Percentiles rank a stretch among this genome's conserved stretches.
Conservation (phyloP, 2,888 invertebrate genomes). For the Syrphus vitripennis region DNA sequence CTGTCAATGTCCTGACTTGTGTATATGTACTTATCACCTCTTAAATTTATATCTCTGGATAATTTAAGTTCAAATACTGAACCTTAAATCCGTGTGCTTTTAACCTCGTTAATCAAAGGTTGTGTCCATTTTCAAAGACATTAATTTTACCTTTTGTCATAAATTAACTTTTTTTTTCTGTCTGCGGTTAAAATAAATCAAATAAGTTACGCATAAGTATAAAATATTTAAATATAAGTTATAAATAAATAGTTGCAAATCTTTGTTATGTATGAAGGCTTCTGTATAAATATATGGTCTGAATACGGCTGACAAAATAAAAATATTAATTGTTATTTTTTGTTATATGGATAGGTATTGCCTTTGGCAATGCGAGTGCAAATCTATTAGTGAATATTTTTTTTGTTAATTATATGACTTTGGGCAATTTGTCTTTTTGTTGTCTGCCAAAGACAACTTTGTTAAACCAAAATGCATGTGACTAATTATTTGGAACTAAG, state of each 20-base stretch:
- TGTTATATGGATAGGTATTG: neutral
- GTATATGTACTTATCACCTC: slow-evolving; percentile 2
- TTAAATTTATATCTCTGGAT: slow-evolving; percentile 13
- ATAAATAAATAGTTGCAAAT: slow-evolving; percentile 2
- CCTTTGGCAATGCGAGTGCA: neutral
- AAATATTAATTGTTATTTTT: neutral
- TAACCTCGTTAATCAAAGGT: slow-evolving; percentile 42
- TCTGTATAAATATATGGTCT: neutral
- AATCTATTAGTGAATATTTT: neutral
- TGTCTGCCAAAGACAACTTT: neutral
- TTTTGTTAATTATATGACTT: neutral
- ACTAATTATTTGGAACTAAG: neutral
- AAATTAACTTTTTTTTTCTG: neutral
- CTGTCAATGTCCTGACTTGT: slow-evolving; percentile 47
- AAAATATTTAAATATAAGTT: neutral
- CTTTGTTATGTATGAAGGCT: slow-evolving; percentile 3
- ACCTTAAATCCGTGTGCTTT: slow-evolving; percentile 36
- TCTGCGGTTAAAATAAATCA: neutral
- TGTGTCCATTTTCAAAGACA: slow-evolving; percentile 16
- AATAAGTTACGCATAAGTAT: neutral
- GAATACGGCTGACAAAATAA: neutral
- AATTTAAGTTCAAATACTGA: slow-evolving; percentile 42
- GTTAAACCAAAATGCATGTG: neutral
- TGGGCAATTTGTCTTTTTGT: neutral
- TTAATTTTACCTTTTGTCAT: neutral